Base-by-base conservation (phyloP, 2,888 invertebrate genomes). In the Parapristionchus giblindavisi region DNA sequence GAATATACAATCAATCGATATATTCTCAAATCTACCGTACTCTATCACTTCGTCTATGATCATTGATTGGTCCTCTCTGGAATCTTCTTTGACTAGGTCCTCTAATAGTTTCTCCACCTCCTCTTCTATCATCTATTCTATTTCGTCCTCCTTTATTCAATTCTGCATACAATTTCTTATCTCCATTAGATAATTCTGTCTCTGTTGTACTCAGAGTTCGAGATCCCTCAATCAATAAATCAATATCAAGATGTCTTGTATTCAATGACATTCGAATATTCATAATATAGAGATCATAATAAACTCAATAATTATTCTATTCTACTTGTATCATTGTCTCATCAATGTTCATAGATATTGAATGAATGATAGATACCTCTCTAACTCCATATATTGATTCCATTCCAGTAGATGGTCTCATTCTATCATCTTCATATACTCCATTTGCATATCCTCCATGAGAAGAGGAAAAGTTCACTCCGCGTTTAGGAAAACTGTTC, bases 361-460 rank as follows among this genome's bases (percentile, higher is more conserved):
- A 48, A 6, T 11, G 1, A 2, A 32, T 11, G n/a, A 11, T 34
- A 11, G 17, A 21, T 52, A 52, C 68, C 52, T 68, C 51, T 52
- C 68, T 68, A 3, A 68, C 52, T 52, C 68, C 68, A 17, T 68
- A 68, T n/a, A 68, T 27, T 24, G 68, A 52, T 36, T 68, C 68
- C 4, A 52, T 68, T 34, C 51, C 51, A 52, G 36, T 68, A n/a
- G 36, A 3, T n/a, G 51, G 68, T 68, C 68, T 68, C 68, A 68
- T 51, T 51, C 73, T 32, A 14, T 60, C 61, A 48, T 73, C 73
- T 48, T 73, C 61, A 51, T 60, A 73, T 14, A 51, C 51, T 5
- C 29, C n/a, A 61, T 73, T 73, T 3, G 73, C 21, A 27, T 73
- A 73, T 60, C 73, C 73, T 38, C 48, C 61, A 36, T 73, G 61